Percentiles rank a stretch among this genome's conserved stretches.
Conservation (phyloP, 2,797 vertebrate species). For the Podarcis lilfordi region DNA sequence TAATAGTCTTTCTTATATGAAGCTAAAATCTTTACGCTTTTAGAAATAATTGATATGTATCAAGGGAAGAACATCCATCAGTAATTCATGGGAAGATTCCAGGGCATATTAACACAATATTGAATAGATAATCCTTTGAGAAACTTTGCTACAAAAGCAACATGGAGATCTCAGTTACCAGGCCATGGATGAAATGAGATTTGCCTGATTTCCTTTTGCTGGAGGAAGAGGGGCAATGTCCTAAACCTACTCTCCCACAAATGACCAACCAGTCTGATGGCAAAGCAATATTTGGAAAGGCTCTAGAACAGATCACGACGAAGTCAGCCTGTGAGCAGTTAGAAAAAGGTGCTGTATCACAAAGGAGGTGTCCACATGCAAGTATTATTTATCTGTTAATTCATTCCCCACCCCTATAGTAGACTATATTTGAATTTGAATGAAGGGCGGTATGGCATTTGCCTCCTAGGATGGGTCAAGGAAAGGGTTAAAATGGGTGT, state of each 20-base stretch:
- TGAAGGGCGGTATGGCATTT: too few relatives aligned
- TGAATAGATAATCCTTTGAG: slow-evolving; percentile 38
- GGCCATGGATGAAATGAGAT: slow-evolving; percentile 6
- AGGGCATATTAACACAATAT: background rate
- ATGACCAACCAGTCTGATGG: background rate
- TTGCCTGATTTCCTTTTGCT: background rate
- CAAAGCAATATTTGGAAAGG: background rate
- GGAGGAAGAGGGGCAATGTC: too few relatives aligned
- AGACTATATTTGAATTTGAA: too few relatives aligned
- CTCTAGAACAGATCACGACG: background rate
- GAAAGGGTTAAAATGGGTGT: too few relatives aligned
- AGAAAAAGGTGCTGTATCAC: background rate
- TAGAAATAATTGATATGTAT: slow-evolving; percentile 54
- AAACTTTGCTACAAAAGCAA: background rate
- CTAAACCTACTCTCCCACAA: background rate
- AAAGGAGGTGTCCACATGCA: too few relatives aligned
- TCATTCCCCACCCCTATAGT: too few relatives aligned
- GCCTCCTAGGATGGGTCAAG: too few relatives aligned
- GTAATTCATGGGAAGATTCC: slow-evolving; percentile 36
- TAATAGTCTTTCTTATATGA: slow-evolving; percentile 32
- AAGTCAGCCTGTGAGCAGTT: background rate
- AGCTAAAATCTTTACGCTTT: slow-evolving; percentile 38
- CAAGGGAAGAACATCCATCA: slow-evolving; percentile 8
- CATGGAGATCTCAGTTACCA: background rate
- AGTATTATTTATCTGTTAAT: too few relatives aligned